Percentiles rank a stretch among this genome's conserved stretches.
These are phyloP conservation scores for Limnephilus auricula DNA, from an alignment of 2,888 invertebrate genomes.

Conservation along the genomic window DNA sequence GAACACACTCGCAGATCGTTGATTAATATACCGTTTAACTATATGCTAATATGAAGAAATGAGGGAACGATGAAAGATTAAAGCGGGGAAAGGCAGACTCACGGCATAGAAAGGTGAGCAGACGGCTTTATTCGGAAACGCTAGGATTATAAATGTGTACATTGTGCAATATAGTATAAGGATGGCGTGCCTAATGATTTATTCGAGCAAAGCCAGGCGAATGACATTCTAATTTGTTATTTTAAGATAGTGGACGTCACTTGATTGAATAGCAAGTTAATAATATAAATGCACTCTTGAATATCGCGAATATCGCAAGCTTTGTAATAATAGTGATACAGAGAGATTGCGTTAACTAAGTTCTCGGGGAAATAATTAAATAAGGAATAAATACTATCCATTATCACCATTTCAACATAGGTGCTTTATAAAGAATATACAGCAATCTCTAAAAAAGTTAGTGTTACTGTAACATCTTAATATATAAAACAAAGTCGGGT, in stretches of 20 bases:
- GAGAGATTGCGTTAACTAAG: not conserved
- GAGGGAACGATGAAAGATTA: constrained; percentile 26
- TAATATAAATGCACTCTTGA: not conserved
- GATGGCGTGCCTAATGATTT: constrained; percentile 11
- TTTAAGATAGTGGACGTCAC: constrained; percentile 14
- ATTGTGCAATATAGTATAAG: constrained; percentile 3
- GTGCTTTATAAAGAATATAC: too few relatives aligned
- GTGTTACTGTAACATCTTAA: too few relatives aligned
- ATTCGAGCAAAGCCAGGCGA: not conserved
- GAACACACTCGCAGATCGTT: constrained; percentile 38
- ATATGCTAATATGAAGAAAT: constrained; percentile 54
- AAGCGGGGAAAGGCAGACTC: constrained; percentile 12
- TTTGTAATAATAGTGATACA: not conserved
- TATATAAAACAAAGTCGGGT: too few relatives aligned
- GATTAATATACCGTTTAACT: constrained; percentile 55
- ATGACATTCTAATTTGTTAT: constrained; percentile 24
- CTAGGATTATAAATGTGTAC: not conserved
- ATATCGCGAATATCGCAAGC: not conserved
- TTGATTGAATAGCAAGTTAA: constrained; percentile 3
- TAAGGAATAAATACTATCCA: not conserved
- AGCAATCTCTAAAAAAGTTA: too few relatives aligned
- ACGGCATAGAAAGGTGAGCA: constrained; percentile 6
- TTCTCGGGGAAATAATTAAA: not conserved
- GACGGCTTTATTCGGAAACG: constrained; percentile 37
- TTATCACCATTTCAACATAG: not conserved